These are phyloP conservation scores for Onychomys arenicola DNA, from an alignment of 2,797 vertebrate species.

Conservation along the genomic window DNA sequence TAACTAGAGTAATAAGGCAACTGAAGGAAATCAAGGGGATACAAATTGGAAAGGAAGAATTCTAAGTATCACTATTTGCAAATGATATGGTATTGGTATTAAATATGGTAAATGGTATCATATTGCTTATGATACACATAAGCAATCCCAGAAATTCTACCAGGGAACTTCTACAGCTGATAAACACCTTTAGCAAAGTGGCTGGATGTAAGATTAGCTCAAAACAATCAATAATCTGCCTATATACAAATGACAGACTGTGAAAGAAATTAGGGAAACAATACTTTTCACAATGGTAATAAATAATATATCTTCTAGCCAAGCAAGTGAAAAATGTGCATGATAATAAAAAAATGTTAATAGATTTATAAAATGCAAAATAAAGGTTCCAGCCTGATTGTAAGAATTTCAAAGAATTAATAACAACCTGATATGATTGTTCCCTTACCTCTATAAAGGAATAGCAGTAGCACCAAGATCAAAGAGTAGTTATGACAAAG, in stretches of 20 bases:
- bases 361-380: background rate
- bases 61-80: background rate
- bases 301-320: background rate
- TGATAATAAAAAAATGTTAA: background rate
- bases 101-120: background rate
- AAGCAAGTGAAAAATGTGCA: background rate
- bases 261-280: background rate
- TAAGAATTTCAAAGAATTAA: conserved; percentile 19
- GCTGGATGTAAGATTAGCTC: background rate
- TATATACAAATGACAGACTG: background rate
- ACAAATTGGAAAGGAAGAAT: background rate
- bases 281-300: background rate
- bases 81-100: background rate
- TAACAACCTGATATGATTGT: background rate
- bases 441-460: background rate
- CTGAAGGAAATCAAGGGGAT: background rate
- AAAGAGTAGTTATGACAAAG: background rate
- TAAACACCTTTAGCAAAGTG: background rate
- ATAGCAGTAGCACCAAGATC: background rate
- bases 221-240: background rate
- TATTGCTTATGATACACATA: background rate
- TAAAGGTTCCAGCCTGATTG: background rate
- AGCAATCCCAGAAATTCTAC: background rate
- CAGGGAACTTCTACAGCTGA: background rate
- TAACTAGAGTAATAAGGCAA: background rate